Evolutionary conservation across 2,888 invertebrate species (phyloP).

Genomic region (Allygus modestus): DNA sequence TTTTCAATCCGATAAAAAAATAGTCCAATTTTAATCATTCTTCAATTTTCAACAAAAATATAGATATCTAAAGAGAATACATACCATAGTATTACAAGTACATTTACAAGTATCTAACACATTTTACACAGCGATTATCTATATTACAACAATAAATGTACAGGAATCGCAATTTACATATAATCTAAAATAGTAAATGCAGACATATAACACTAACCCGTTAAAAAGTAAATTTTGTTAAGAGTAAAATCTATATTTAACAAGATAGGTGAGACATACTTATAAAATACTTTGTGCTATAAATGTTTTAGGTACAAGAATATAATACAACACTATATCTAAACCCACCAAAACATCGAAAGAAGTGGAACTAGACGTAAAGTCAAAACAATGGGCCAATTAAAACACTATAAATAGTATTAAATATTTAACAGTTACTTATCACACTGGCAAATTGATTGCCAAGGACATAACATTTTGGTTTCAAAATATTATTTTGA

Average conservation of each 20-base stretch:
- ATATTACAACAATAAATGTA: background rate
- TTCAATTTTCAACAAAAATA: background rate
- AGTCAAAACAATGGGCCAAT: background rate
- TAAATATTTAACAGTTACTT: background rate
- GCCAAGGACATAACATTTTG: background rate
- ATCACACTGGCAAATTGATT: conserved; percentile 8
- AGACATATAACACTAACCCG: background rate
- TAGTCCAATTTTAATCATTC: background rate
- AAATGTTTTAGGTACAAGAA: background rate
- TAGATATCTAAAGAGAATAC: background rate
- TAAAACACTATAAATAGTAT: background rate
- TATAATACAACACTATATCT: background rate
- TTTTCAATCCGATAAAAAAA: background rate
- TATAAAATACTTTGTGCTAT: conserved; percentile 20
- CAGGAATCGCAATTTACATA: background rate
- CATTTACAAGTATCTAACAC: background rate
- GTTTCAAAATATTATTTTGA: too few relatives aligned
- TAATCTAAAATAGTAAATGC: background rate
- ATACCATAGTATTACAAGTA: background rate
- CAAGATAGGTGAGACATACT: background rate
- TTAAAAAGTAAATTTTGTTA: background rate
- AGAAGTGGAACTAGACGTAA: background rate
- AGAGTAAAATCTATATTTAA: background rate
- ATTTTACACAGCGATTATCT: background rate
- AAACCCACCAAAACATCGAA: background rate